Base-by-base conservation (phyloP, 2,888 invertebrate species). In the Nowickia ferox region DNA sequence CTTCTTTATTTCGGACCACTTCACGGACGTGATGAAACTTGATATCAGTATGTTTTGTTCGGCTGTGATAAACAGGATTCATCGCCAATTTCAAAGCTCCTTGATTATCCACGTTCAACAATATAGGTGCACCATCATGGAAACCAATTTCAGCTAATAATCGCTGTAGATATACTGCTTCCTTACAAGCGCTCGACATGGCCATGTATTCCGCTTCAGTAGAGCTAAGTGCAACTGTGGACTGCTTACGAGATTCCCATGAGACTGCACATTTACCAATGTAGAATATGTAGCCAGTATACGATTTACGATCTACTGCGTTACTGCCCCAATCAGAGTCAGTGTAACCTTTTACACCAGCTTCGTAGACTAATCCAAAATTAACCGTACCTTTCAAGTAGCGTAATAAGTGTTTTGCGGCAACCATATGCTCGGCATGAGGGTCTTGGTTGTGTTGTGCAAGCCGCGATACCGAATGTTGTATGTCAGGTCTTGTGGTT, bases 1-100 rank as follows among this genome's bases (percentile, higher is more conserved):
- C n/a, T n/a, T n/a, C n/a, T n/a, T n/a, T n/a, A n/a, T n/a, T 78
- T n/a, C 72, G 71, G 19, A 77, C 55, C 3, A 71, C 72, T 30
- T 78, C 76, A 38, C 75, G 59, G 15, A 84, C 44, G 38, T 79
- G 75, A 42, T 84, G 84, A 42, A 42, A 80, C 40, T 17, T 69
- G 10, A 85, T 74, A 30, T 85, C 77, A 1, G 81, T 69, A 10
- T 81, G 77, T 48, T 85, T 83, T 9, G 77, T 87, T 15, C 84
- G 78, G 44, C 85, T 86, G 48, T 87, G 85, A 10, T 74, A 86
- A 19, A 86, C 69, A 13, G 85, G 87, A 44, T 87, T 87, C 19
- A 51, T 66, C 17, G 86, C 79, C 11, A 86, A 48, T 57, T 87
- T 87, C 46, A 88, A 48, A 59, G 86, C 84, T 22, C 72, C 68